A percentile compares a stretch with the other conserved stretches of the same genome.
phyloP scores from a whole-genome alignment of 2,888 invertebrate species.

The Cephus sareptanus region DNA sequence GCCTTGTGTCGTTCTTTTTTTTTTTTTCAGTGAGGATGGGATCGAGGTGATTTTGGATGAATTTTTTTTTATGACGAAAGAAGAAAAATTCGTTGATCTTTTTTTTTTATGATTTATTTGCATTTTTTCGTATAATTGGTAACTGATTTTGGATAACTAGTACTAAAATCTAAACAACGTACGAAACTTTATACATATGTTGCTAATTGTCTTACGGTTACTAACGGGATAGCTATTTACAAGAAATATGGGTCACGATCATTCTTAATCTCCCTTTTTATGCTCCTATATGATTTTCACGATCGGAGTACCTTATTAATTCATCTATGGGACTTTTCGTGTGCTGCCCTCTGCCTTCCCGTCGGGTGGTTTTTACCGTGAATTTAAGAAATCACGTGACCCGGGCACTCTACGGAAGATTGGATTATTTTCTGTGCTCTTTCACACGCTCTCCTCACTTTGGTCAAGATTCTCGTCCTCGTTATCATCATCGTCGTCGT shows the following conservation, averaged over 20 bases:
- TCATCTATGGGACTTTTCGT: neutral
- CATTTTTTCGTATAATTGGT: conserved; percentile 60
- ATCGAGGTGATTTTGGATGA: neutral
- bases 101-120: conserved; percentile 54
- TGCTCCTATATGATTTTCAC: neutral
- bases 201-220: conserved; percentile 45
- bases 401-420: conserved; percentile 50
- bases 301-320: neutral
- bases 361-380: neutral
- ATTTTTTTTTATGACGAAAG: neutral
- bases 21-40: neutral
- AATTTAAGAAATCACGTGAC: conserved; percentile 8
- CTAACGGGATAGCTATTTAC: conserved; percentile 51
- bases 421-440: conserved; percentile 40
- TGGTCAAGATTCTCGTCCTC: conserved; percentile 15
- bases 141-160: conserved; percentile 58
- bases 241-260: conserved; percentile 44
- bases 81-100: conserved; percentile 12
- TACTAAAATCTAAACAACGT: conserved; percentile 61
- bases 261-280: neutral
- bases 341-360: neutral
- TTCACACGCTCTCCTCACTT: conserved; percentile 19
- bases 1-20: neutral
- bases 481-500: neutral
- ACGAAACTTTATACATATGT: conserved; percentile 59